phyloP scores from a whole-genome alignment of 2,888 invertebrate genomes.

The Eupsilia transversa region DNA sequence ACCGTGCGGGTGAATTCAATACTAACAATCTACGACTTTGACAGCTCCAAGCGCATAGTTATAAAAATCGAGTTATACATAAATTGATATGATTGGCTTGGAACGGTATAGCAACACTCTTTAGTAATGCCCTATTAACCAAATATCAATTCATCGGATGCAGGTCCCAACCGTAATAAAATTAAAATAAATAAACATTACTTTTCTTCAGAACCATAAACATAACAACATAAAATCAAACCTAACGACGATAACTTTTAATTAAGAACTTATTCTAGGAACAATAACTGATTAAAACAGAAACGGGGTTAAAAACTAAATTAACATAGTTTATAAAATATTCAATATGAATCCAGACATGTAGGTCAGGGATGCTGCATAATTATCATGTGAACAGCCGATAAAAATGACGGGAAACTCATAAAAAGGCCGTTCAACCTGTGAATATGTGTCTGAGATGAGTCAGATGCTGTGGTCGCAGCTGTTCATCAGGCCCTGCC shows the following conservation, averaged over 20 bases:
- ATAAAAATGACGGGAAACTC: conserved; percentile 55
- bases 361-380: conserved; percentile 71
- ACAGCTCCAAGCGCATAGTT: too few species aligned
- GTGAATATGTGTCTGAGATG: conserved; percentile 1
- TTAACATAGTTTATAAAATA: conserved; percentile 65
- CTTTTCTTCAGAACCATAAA: neutral
- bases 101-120: neutral
- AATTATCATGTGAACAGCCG: conserved; percentile 62
- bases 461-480: conserved; percentile 52
- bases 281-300: conserved; percentile 56
- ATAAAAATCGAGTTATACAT: too few species aligned
- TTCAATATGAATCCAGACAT: conserved; percentile 66
- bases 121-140: neutral
- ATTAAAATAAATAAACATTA: conserved; percentile 7
- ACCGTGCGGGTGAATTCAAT: too few species aligned
- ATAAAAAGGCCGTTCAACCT: conserved; percentile 55
- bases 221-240: conserved; percentile 27
- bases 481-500: conserved; percentile 32
- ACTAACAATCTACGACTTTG: too few species aligned
- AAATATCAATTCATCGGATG: conserved; percentile 2
- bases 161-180: neutral
- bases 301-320: conserved; percentile 63
- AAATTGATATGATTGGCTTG: neutral
- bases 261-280: conserved; percentile 43
- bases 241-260: conserved; percentile 13